Evolutionary conservation across 2,797 vertebrate species (phyloP), one percentile per base, ranked within the genome.

Genomic region (Gouania willdenowi): DNA sequence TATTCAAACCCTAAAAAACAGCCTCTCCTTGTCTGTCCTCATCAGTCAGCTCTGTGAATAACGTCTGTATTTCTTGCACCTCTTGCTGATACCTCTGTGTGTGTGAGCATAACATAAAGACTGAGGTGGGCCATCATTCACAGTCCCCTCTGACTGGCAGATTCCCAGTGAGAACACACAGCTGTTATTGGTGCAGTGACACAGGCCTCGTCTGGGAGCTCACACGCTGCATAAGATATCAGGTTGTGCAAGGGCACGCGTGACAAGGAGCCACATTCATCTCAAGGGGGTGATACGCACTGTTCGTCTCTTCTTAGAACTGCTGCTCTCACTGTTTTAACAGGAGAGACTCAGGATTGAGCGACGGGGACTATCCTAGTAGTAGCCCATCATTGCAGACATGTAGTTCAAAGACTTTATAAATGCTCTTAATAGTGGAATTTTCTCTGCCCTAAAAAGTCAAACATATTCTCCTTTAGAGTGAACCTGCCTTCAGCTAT

Each of bases 101-200:
- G 50, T 37, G 65, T 11, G 41, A 28, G 41, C 26, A 36, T 25
- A 54, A 64, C 53, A 63, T 60, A 23, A 45, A 60, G 26, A 48
- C 39, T 33, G 40, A 42, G 66, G 48, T 18, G 36, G 40, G 40
- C 73, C 66, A 77, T 79, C 71, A 50, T 34, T 75, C 58, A n/a
- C n/a, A 57, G 21, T 36, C 16, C 15, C 50, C n/a, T 41, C 46
- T 56, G 67, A 73, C 64, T 71, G 51, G 38, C 49, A 39, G 50
- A 66, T 63, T 65, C 54, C 32, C 38, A 20, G 29, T 57, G 56
- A 68, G 74, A 68, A 66, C 46, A 50, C 36, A 46, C 49, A 59
- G 48, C 63, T 49, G 43, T 59, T 70, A 14, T 38, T 58, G 48
- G 44, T 53, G 56, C 31, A 2, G 16, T 5, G 12, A 46, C 51